Base-by-base conservation (phyloP, 2,113 vertebrate genomes). In the Turnix velox region DNA sequence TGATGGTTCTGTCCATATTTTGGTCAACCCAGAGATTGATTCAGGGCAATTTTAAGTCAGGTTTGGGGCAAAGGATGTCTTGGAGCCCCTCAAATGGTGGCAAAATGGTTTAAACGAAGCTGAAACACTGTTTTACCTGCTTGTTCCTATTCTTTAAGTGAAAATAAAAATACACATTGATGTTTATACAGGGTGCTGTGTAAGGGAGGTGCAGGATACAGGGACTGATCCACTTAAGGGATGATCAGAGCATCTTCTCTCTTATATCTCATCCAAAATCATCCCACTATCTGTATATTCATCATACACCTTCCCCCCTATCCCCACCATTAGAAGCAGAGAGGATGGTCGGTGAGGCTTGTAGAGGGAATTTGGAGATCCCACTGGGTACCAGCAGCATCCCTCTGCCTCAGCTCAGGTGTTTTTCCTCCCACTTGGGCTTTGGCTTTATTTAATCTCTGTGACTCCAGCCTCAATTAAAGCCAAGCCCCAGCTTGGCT, bases 1-100 rank as follows among this genome's bases (percentile, higher is more conserved):
- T 13, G 2, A 17, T 5, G 15, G 17, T 9, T 55, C 74, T 69
- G 6, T 4, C 66, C 0, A 0, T 10, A 0, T 42, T 83, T 76
- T 3, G 13, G 59, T 80, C 51, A 14, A 63, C 73, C 48, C 55
- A 25, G 42, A 35, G 30, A 58, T 88, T 52, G 25, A 27, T 63
- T 80, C 43, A 19, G 40, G 48, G 77, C 23, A 31, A 8, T 40
- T 46, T 30, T 30, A 22, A 30, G 23, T 61, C n/a, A n/a, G 5
- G 0, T 74, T 88, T 23, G 18, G 7, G 49, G 84, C 67, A 20
- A 83, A 55, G 43, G 46, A 28, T 59, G 17, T 31, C 69, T 22
- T 42, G 69, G 49, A 52, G 71, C 42, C 69, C 61, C 65, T 91
- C 72, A 61, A 15, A 31, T 40, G 5, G 31, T 17, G 37, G 76